Percentiles rank a stretch among this genome's conserved stretches.
Evolutionary conservation across 2,888 invertebrate genomes (phyloP).

Genomic region (Scotopteryx bipunctaria): DNA sequence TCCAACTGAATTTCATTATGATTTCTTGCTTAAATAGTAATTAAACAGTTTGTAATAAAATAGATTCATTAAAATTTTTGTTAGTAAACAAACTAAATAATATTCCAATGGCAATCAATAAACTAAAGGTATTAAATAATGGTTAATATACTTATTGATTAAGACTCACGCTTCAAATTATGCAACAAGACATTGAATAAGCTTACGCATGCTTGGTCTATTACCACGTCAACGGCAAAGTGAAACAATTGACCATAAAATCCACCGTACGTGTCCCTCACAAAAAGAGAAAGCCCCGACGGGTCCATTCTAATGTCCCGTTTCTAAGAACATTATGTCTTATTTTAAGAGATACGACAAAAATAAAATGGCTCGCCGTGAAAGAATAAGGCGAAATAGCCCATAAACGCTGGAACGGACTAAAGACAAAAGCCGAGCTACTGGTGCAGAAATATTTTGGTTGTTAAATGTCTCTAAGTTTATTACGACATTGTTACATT

Average conservation of each 20-base stretch:
- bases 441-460: slow-evolving; percentile 71
- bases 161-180: slow-evolving; percentile 21
- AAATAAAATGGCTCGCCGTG: slow-evolving; percentile 68
- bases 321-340: slow-evolving; percentile 82
- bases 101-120: slow-evolving; percentile 3
- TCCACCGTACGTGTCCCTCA: slow-evolving; percentile 71
- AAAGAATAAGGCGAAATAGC: slow-evolving; percentile 75
- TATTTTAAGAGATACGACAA: slow-evolving; percentile 77
- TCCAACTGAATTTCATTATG: no score
- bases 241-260: slow-evolving; percentile 81
- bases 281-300: slow-evolving; percentile 75
- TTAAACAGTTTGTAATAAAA: no score
- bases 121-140: slow-evolving; percentile 12
- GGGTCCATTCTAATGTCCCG: slow-evolving; percentile 74
- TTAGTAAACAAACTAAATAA: not conserved
- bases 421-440: slow-evolving; percentile 76
- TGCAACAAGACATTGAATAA: slow-evolving; percentile 27
- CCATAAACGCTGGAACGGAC: slow-evolving; percentile 64
- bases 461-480: slow-evolving; percentile 70
- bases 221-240: slow-evolving; percentile 54
- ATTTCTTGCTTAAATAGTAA: no score
- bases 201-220: slow-evolving; percentile 46
- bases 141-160: slow-evolving; percentile 20
- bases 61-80: no score
- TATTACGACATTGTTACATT: slow-evolving; percentile 75